Evolutionary conservation across 2,797 vertebrate genomes (phyloP).

Genomic region (Xerus rutilus): DNA sequence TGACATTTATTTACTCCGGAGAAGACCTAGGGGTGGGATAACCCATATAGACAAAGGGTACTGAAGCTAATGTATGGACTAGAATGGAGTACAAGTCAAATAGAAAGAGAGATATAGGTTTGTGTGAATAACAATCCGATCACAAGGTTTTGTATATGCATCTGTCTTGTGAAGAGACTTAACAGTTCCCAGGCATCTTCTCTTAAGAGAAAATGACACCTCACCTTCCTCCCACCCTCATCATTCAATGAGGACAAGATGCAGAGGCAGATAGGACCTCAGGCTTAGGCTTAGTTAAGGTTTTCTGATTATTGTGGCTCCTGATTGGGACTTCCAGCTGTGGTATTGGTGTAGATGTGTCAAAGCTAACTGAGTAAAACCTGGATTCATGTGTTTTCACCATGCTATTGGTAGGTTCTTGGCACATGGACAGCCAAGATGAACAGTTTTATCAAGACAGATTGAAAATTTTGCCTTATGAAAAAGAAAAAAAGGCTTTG

Average conservation of each 20-base stretch:
- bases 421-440: neutral
- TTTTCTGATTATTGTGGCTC: slow-evolving; percentile 34
- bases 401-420: slow-evolving; percentile 18
- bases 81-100: slow-evolving; percentile 57
- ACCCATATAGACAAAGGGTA: neutral
- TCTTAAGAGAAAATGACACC: neutral
- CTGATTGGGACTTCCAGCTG: slow-evolving; percentile 49
- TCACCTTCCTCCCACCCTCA: too few relatives aligned
- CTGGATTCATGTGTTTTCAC: neutral
- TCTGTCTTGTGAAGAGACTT: neutral
- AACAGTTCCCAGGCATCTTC: neutral
- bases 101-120: neutral
- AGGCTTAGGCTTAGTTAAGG: neutral
- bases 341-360: neutral
- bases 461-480: neutral
- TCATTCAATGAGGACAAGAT: neutral
- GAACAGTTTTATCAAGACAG: neutral
- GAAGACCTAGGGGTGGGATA: neutral
- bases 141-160: neutral
- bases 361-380: slow-evolving; percentile 59
- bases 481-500: slow-evolving; percentile 30
- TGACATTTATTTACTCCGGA: slow-evolving; percentile 47
- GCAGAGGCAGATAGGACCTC: slow-evolving; percentile 20
- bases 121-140: neutral
- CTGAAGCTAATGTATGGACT: neutral